A percentile compares a stretch with the other conserved stretches of the same genome.
phyloP scores from a whole-genome alignment of 1,140 invertebrate genomes.

The Saccostrea cuccullata region DNA sequence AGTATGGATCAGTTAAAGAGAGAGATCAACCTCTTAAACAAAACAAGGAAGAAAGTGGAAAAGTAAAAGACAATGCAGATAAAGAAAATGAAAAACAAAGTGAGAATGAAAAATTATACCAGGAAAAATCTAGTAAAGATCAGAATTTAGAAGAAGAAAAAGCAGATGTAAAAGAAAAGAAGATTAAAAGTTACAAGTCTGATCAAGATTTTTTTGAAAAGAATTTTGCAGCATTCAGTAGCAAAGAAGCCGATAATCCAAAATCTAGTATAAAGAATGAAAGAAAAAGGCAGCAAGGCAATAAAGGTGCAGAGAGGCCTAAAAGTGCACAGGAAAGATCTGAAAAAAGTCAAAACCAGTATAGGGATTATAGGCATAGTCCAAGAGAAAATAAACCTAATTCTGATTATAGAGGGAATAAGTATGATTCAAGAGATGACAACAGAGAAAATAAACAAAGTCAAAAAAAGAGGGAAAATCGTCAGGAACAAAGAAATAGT shows the following conservation, averaged over 20 bases:
- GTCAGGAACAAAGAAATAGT: neutral
- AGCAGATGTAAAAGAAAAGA: neutral
- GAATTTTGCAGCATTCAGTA: neutral
- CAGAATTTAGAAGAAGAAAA: neutral
- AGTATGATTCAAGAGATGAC: neutral
- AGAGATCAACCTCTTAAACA: neutral
- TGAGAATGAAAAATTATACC: neutral
- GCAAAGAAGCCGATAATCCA: neutral
- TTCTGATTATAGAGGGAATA: neutral
- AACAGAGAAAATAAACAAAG: neutral
- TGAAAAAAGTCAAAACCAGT: neutral
- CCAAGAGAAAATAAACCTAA: neutral
- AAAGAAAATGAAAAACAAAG: neutral
- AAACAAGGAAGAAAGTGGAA: neutral
- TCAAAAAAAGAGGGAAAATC: neutral
- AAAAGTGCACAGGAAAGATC: neutral
- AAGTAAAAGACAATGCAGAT: neutral
- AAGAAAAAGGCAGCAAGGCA: neutral
- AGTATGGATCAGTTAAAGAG: neutral
- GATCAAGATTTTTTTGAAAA: constrained; percentile 27
- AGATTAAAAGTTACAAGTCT: neutral
- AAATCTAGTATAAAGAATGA: neutral
- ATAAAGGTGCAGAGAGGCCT: neutral
- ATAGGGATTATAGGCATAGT: neutral
- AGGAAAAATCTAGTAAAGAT: neutral